Conservation (phyloP, 2,888 invertebrate species). For the Aphodius granarius region DNA sequence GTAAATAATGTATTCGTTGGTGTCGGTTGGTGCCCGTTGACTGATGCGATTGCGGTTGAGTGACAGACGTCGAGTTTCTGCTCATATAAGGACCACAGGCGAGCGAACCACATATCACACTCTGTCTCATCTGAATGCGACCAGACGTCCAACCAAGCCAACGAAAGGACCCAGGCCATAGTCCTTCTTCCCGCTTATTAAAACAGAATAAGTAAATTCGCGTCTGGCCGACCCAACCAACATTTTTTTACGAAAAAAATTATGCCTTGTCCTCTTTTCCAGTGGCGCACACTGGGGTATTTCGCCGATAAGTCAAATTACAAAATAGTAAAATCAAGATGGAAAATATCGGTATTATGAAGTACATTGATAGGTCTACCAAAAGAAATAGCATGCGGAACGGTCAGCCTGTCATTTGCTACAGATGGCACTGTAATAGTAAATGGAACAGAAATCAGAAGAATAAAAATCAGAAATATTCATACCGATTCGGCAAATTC, state of each 20-base stretch:
- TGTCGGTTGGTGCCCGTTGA: slow-evolving; percentile 40
- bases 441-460: too few species aligned
- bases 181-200: slow-evolving; percentile 33
- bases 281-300: background rate
- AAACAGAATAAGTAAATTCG: slow-evolving; percentile 36
- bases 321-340: too few species aligned
- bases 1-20: slow-evolving; percentile 30
- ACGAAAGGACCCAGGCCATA: slow-evolving; percentile 16
- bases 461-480: too few species aligned
- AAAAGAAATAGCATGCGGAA: too few species aligned
- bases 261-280: background rate
- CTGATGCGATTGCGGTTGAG: slow-evolving; percentile 52
- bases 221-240: slow-evolving; percentile 22
- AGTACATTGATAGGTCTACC: too few species aligned
- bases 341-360: too few species aligned
- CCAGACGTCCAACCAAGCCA: slow-evolving; percentile 20
- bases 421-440: too few species aligned
- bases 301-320: too few species aligned
- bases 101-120: slow-evolving; percentile 47
- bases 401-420: too few species aligned
- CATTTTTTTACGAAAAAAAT: slow-evolving; percentile 2
- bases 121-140: slow-evolving; percentile 36
- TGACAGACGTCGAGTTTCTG: slow-evolving; percentile 49
- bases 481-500: too few species aligned
- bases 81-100: slow-evolving; percentile 49